Conservation (phyloP, 2,888 invertebrate species). For the Dione vanillae region DNA sequence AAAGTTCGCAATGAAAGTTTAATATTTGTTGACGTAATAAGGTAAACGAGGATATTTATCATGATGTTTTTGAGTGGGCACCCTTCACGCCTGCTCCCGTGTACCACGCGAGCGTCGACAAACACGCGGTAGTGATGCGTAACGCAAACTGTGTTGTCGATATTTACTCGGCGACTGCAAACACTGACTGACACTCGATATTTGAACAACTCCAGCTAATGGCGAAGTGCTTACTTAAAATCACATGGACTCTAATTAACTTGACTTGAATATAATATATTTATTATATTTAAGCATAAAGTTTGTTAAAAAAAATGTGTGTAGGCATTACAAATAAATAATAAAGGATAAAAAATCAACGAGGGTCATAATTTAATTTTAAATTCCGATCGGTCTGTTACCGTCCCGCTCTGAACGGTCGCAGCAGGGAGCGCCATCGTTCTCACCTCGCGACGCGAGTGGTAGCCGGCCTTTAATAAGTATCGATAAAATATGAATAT, state of each 20-base stretch:
- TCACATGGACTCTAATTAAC: conserved; percentile 73
- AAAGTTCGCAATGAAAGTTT: conserved; percentile 57
- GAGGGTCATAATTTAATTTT: conserved; percentile 81
- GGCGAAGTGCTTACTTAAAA: conserved; percentile 72
- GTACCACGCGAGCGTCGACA: conserved; percentile 67
- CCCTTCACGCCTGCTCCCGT: conserved; percentile 76
- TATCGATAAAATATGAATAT: conserved; percentile 84
- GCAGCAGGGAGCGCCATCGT: conserved; percentile 82
- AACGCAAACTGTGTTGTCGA: conserved; percentile 82
- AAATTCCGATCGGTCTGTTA: conserved; percentile 80
- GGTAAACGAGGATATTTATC: conserved; percentile 77
- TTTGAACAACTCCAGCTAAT: conserved; percentile 80
- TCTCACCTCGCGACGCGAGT: conserved; percentile 84
- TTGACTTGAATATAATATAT: not conserved
- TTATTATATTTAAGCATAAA: too few species aligned
- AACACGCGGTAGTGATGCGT: conserved; percentile 82
- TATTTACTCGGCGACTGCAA: conserved; percentile 77
- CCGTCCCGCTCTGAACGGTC: conserved; percentile 76
- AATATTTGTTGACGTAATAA: conserved; percentile 73
- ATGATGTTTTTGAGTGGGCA: conserved; percentile 74
- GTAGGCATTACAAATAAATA: conserved; percentile 68
- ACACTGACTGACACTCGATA: conserved; percentile 76
- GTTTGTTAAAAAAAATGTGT: conserved; percentile 8
- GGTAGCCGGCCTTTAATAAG: conserved; percentile 84
- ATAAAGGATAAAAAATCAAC: conserved; percentile 68